Conservation (phyloP, 2,797 vertebrate genomes). For the Ptychobarbus kaznakovi region DNA sequence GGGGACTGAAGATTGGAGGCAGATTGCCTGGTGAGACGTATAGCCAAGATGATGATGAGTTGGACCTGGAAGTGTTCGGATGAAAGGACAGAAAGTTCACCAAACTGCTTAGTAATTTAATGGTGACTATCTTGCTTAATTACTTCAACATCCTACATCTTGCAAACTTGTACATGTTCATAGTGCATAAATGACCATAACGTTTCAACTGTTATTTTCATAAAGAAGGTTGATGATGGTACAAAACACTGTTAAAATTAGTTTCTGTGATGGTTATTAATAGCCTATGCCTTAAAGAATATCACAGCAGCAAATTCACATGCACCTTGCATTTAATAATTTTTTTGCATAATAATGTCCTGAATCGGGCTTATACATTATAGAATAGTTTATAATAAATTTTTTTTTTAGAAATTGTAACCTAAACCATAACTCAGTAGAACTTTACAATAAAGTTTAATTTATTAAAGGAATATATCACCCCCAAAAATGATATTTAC, state of each 20-base stretch:
- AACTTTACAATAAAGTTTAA: not conserved
- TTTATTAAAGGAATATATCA: not conserved
- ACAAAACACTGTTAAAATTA: not conserved
- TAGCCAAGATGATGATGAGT: conserved; percentile 8
- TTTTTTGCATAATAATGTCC: not conserved
- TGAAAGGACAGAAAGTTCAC: conserved; percentile 1
- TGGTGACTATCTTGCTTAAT: not conserved
- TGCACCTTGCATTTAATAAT: not conserved
- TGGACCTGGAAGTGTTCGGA: not conserved
- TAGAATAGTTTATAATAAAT: not conserved
- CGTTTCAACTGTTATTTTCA: no score
- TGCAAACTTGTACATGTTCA: not conserved
- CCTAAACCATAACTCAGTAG: not conserved
- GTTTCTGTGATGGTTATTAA: not conserved
- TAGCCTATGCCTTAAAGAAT: not conserved
- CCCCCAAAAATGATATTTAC: not conserved
- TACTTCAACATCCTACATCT: not conserved
- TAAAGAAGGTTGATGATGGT: not conserved
- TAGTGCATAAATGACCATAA: not conserved
- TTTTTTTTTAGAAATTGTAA: not conserved
- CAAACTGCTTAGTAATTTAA: not conserved
- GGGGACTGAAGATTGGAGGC: conserved; percentile 25
- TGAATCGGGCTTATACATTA: not conserved
- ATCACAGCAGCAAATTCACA: not conserved
- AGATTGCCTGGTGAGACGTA: conserved; percentile 20